Evolutionary conservation across 92 coral and sea anemone species (phyloP).

Genomic region (Palythoa caribaeorum): DNA sequence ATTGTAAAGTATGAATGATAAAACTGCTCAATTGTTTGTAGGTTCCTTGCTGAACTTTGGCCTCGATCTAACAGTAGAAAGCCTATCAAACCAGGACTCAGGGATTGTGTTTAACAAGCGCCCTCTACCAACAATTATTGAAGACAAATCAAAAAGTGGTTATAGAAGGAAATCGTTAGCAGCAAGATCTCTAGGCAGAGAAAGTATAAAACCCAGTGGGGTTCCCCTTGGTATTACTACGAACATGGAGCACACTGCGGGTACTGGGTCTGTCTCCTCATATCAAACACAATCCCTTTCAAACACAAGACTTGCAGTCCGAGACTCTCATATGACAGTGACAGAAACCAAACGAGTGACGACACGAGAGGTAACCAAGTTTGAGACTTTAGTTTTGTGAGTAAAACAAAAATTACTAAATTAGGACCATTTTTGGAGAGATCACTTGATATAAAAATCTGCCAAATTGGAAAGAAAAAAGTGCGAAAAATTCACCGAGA

Average conservation of each 20-base stretch:
- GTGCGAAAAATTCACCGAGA: too few relatives aligned
- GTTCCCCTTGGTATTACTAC: background rate
- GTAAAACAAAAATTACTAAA: too few relatives aligned
- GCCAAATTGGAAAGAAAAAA: too few relatives aligned
- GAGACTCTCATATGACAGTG: background rate
- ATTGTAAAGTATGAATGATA: too few relatives aligned
- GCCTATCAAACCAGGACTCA: conserved; percentile 70
- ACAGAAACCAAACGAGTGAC: background rate
- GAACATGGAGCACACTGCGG: conserved; percentile 29
- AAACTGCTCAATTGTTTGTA: background rate
- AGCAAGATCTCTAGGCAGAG: conserved; percentile 30
- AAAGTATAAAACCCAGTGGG: background rate
- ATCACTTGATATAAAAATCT: too few relatives aligned
- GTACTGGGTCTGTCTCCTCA: conserved; percentile 36
- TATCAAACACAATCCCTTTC: conserved; percentile 37
- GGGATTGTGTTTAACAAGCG: conserved; percentile 56
- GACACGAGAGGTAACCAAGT: conserved; percentile 20
- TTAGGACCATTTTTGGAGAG: too few relatives aligned
- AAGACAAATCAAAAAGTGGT: conserved; percentile 62
- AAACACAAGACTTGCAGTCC: background rate
- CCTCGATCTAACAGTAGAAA: conserved; percentile 72
- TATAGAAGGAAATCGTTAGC: conserved; percentile 55
- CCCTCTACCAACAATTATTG: conserved; percentile 73
- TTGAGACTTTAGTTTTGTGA: background rate
- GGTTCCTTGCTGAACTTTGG: conserved; percentile 80